A percentile compares a stretch with the other conserved stretches of the same genome.
These are phyloP conservation scores for Pseudocheirus occidentalis DNA, from an alignment of 2,797 vertebrate genomes.

Conservation along the genomic window DNA sequence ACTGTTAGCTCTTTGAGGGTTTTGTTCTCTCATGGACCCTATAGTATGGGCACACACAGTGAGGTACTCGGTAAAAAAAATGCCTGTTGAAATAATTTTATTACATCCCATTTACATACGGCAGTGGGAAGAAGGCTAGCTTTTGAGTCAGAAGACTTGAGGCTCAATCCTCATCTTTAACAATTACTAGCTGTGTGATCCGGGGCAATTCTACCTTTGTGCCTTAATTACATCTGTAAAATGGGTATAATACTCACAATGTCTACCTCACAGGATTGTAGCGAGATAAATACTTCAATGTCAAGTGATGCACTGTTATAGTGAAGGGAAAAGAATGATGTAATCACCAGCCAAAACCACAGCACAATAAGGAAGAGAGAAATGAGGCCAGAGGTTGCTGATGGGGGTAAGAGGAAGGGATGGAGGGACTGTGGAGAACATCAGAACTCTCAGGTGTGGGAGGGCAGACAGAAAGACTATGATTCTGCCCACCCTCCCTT, in stretches of 20 bases:
- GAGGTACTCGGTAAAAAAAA: neutral
- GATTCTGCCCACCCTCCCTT: neutral
- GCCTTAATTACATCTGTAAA: neutral
- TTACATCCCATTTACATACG: neutral
- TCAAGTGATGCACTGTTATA: neutral
- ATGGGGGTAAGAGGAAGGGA: neutral
- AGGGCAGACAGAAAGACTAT: constrained; percentile 10
- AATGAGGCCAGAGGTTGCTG: neutral
- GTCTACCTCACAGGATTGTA: neutral
- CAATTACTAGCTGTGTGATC: neutral
- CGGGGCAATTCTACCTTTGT: neutral
- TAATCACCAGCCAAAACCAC: neutral
- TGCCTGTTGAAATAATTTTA: neutral
- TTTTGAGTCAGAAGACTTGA: neutral
- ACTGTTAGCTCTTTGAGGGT: neutral
- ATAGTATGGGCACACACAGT: neutral
- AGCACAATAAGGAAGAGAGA: neutral
- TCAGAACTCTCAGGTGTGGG: neutral
- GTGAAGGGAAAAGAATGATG: neutral
- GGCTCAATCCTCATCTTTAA: neutral
- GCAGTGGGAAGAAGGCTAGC: neutral
- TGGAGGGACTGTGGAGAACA: neutral
- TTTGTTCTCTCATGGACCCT: neutral
- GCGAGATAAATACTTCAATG: neutral
- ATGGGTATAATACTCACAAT: neutral